Percentiles rank a stretch among this genome's conserved stretches.
Conservation (phyloP, 2,797 vertebrate species). For the Hyperoplus immaculatus region DNA sequence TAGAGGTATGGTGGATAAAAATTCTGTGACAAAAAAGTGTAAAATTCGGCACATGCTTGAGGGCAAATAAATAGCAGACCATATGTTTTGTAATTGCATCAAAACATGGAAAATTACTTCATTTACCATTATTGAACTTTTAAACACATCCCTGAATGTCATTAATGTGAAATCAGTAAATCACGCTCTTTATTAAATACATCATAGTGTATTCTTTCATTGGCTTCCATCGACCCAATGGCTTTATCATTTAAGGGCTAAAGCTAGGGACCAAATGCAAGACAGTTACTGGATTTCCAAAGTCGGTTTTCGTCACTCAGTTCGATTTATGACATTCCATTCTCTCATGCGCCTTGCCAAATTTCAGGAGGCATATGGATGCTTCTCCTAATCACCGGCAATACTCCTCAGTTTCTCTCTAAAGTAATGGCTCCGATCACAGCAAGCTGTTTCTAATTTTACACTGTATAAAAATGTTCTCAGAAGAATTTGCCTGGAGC, state of each 20-base stretch:
- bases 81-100: neutral
- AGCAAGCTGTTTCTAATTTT: slow-evolving; percentile 79
- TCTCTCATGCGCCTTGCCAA: slow-evolving; percentile 56
- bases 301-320: slow-evolving; percentile 65
- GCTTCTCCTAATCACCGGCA: slow-evolving; percentile 72
- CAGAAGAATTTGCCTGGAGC: slow-evolving; percentile 51
- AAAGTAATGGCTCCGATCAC: slow-evolving; percentile 69
- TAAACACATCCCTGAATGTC: neutral
- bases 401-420: slow-evolving; percentile 63
- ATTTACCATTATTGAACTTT: neutral
- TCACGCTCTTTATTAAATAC: neutral
- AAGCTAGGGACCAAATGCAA: slow-evolving; percentile 31
- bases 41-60: neutral
- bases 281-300: slow-evolving; percentile 66
- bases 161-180: neutral
- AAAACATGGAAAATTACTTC: neutral
- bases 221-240: neutral
- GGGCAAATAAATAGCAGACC: neutral
- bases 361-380: slow-evolving; percentile 66
- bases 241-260: slow-evolving; percentile 9
- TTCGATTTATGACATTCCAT: slow-evolving; percentile 74
- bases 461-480: slow-evolving; percentile 71
- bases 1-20: neutral
- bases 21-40: neutral
- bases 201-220: neutral